Base-by-base conservation (phyloP, 2,113 vertebrate species). In the Chlamydotis undulata region DNA sequence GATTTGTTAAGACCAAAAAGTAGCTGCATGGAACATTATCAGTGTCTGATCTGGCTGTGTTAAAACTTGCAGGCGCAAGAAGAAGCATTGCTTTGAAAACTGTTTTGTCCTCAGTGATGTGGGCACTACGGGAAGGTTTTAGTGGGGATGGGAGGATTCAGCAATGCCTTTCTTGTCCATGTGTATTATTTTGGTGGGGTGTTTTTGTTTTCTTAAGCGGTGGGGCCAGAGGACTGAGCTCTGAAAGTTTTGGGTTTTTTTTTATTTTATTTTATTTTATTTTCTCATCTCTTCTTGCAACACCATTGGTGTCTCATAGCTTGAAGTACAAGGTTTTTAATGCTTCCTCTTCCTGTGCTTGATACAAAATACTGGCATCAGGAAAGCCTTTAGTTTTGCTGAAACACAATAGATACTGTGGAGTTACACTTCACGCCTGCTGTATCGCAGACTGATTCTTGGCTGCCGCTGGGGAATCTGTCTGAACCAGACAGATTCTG, bases 1-100 rank as follows among this genome's bases (percentile, higher is more conserved):
- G 60, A 45, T 98, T 98, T 95, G 91, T 98, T 90, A 98, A 95
- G 93, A 93, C 86, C 76, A 98, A 96, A 83, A 98, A 98, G 67
- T 98, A 97, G 85, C 71, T 77, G 29, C 29, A 25, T 4, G 3
- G 18, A 56, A 22, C 18, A 5, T 52, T 29, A 21, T 1, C 1
- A 50, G 33, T 10, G 9, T 47, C 21, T 1, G 2, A 6, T 77
- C 31, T 39, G 31, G 25, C 26, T 83, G 24, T 61, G n/a, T 77
- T 83, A 50, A 68, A 90, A 53, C 7, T 17, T 17, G 37, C 25
- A 25, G 91, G 57, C 1, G 3, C 26, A 26, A 65, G 33, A 19
- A 79, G 65, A 87, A 37, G 43, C 93, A 26, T 26, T 74, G 25
- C 43, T 74, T 68, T 29, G 63, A 69, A 69, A 57, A 18, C 19